Conservation (phyloP, 1,140 invertebrate species). For the Cydia fagiglandana region DNA sequence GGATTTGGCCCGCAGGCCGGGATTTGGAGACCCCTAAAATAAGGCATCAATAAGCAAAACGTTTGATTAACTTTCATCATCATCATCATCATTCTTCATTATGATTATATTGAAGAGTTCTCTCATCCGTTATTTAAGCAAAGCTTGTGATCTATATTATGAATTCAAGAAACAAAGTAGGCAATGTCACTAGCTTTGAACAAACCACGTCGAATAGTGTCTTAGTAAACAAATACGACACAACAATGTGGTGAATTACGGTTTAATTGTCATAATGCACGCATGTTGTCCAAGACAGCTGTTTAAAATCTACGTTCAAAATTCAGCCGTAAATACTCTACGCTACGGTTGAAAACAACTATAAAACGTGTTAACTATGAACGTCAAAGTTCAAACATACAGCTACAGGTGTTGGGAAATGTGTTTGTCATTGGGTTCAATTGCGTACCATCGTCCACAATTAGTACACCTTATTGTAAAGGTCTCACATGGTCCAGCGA, state of each 20-base stretch:
- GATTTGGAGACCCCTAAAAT: no score
- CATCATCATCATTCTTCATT: no score
- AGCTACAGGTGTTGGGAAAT: background rate
- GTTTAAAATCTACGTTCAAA: background rate
- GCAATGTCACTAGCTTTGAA: background rate
- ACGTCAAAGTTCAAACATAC: background rate
- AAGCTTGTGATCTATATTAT: no score
- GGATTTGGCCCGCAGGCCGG: no score
- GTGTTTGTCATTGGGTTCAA: background rate
- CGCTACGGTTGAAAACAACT: background rate
- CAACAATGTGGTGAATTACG: background rate
- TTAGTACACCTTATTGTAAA: no score
- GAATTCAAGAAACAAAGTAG: background rate
- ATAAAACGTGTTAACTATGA: background rate
- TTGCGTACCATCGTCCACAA: background rate
- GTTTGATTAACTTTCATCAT: no score
- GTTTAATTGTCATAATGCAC: constrained; percentile 14
- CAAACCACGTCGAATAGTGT: background rate
- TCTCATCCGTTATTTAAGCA: no score
- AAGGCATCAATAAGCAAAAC: no score
- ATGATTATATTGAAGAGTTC: no score
- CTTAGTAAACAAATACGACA: background rate
- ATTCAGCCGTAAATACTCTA: background rate
- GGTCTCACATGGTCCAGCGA: no score
- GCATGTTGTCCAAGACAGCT: background rate